Conservation (phyloP, 2,797 vertebrate genomes). For the Melanotaenia maccullochi region DNA sequence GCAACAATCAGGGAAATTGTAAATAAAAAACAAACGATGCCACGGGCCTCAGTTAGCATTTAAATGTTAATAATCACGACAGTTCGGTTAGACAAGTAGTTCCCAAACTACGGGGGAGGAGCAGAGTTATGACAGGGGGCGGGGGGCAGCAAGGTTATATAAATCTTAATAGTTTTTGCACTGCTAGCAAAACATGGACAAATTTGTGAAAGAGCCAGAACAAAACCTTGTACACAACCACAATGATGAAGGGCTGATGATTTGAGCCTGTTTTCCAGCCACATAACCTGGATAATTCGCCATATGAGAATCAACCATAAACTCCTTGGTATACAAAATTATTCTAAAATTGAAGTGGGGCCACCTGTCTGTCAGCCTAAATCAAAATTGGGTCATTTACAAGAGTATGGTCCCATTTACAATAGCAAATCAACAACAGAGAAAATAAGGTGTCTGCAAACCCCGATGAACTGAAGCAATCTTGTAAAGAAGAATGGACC, state of each 20-base stretch:
- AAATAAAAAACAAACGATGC: background rate
- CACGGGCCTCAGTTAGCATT: background rate
- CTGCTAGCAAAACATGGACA: too few species aligned
- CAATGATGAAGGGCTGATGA: background rate
- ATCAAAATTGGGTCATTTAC: background rate
- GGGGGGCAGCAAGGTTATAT: too few species aligned
- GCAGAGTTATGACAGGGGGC: too few species aligned
- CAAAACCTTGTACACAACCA: background rate
- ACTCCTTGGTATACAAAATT: background rate
- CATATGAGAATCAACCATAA: background rate
- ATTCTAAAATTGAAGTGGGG: background rate
- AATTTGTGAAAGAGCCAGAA: background rate
- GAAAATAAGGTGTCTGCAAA: background rate
- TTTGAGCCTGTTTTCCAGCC: background rate
- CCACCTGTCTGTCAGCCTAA: background rate
- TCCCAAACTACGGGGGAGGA: too few species aligned
- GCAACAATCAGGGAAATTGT: too few species aligned
- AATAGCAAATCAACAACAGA: background rate
- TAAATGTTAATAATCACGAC: background rate
- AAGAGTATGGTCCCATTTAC: background rate
- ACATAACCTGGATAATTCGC: background rate
- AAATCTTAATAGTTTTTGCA: too few species aligned
- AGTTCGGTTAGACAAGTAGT: background rate
- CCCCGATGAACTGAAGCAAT: background rate
- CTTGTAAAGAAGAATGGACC: background rate